Conservation (phyloP, 1,140 invertebrate genomes). For the Laodelphax striatellus region DNA sequence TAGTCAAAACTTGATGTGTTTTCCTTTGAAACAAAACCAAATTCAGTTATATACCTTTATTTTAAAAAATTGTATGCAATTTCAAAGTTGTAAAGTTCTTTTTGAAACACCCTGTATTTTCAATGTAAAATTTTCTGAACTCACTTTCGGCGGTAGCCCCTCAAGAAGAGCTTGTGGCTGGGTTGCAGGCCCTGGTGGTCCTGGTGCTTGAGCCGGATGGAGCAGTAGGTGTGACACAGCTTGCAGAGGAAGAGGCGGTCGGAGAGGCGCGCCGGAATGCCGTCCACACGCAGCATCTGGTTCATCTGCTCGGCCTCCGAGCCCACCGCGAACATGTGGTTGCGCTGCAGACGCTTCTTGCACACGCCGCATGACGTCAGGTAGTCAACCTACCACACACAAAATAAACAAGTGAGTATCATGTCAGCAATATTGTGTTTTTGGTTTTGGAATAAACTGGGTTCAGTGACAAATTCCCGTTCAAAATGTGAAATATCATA, state of each 20-base stretch:
- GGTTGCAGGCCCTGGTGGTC: constrained; percentile 36
- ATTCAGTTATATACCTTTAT: too few relatives aligned
- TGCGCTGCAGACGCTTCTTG: constrained; percentile 54
- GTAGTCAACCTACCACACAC: constrained; percentile 38
- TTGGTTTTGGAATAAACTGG: too few relatives aligned
- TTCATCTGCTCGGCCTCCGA: constrained; percentile 55
- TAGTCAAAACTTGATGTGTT: too few relatives aligned
- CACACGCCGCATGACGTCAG: constrained; percentile 63
- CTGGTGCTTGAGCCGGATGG: constrained; percentile 47
- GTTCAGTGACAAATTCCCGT: too few relatives aligned
- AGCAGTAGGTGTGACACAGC: constrained; percentile 61
- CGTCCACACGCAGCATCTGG: constrained; percentile 44
- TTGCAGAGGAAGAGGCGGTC: constrained; percentile 60
- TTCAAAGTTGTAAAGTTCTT: too few relatives aligned
- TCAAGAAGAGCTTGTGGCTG: constrained; percentile 45
- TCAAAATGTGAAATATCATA: too few relatives aligned
- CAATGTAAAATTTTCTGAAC: too few relatives aligned
- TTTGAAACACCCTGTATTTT: too few relatives aligned
- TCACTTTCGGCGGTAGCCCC: constrained; percentile 55
- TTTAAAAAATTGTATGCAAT: too few relatives aligned
- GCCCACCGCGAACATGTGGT: constrained; percentile 31
- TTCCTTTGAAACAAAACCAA: too few relatives aligned
- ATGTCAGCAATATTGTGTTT: too few relatives aligned
- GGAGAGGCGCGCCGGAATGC: constrained; percentile 50
- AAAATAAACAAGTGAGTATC: too few relatives aligned